phyloP scores from a whole-genome alignment of 2,113 vertebrate species.

The Tinamus guttatus region DNA sequence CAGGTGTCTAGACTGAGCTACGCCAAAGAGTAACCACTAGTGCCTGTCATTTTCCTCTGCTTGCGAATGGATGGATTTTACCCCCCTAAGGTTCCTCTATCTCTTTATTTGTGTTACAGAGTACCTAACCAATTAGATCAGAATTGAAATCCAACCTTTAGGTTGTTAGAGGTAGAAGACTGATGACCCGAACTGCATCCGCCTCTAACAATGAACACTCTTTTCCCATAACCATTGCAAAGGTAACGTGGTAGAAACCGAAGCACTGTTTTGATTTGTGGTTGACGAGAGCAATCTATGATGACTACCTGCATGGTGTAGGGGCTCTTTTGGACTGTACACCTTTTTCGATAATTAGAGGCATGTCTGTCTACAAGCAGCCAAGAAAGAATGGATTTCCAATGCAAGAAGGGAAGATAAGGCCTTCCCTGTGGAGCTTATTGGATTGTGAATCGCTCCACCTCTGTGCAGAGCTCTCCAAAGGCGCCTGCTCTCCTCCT shows the following conservation, averaged over 20 bases:
- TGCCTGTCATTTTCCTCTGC: background rate
- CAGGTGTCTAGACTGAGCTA: background rate
- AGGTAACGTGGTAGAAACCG: background rate
- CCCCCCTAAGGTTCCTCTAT: background rate
- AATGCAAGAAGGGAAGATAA: background rate
- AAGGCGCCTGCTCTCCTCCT: background rate
- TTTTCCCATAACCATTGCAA: background rate
- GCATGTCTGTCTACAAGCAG: background rate
- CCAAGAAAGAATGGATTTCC: constrained; percentile 29
- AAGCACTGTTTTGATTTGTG: background rate
- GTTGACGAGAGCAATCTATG: background rate
- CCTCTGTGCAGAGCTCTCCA: constrained; percentile 40
- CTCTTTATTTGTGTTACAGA: background rate
- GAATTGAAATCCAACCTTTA: background rate
- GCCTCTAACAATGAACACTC: background rate
- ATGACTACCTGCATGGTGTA: background rate
- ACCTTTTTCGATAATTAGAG: background rate
- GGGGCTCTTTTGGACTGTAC: background rate
- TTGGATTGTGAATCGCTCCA: constrained; percentile 30
- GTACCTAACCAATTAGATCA: background rate
- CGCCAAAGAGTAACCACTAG: background rate
- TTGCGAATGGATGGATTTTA: background rate
- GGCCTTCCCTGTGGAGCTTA: background rate
- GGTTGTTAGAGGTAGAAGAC: background rate
- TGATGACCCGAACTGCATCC: background rate